Conservation (phyloP, 35 echinoderm and acorn worm genomes). For the Eucidaris tribuloides region DNA sequence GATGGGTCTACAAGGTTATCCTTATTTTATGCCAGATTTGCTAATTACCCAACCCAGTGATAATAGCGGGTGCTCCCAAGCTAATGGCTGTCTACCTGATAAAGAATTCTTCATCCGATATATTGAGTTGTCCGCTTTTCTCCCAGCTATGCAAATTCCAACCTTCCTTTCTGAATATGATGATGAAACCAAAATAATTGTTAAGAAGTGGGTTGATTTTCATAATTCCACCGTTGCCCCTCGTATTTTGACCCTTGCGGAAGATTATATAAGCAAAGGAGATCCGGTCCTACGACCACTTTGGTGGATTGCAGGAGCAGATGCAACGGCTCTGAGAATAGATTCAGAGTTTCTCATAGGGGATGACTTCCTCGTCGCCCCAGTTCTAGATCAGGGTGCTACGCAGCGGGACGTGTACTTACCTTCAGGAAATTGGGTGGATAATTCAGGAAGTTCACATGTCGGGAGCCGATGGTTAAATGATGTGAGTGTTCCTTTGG, state of each 20-base stretch:
- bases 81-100: conserved; percentile 2
- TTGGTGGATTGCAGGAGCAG: conserved; percentile 82
- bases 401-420: conserved; percentile 72
- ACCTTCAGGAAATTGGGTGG: conserved; percentile 68
- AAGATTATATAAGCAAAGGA: conserved; percentile 36
- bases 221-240: conserved; percentile 66
- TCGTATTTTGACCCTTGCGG: conserved; percentile 42
- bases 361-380: conserved; percentile 88
- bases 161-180: conserved; percentile 54
- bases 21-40: conserved; percentile 71
- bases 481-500: conserved; percentile 3
- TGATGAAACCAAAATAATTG: conserved; percentile 48
- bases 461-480: conserved; percentile 8
- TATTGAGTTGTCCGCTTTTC: conserved; percentile 66
- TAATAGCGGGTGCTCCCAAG: not conserved
- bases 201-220: conserved; percentile 58
- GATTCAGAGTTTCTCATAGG: conserved; percentile 92
- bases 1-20: conserved; percentile 77
- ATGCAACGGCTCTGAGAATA: conserved; percentile 55
- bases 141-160: conserved; percentile 90
- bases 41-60: not conserved
- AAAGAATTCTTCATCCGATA: conserved; percentile 80
- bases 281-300: conserved; percentile 83
- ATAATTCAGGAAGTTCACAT: not conserved
- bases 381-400: conserved; percentile 58